Evolutionary conservation across 2,888 invertebrate genomes (phyloP).

Genomic region (Philonicus albiceps): DNA sequence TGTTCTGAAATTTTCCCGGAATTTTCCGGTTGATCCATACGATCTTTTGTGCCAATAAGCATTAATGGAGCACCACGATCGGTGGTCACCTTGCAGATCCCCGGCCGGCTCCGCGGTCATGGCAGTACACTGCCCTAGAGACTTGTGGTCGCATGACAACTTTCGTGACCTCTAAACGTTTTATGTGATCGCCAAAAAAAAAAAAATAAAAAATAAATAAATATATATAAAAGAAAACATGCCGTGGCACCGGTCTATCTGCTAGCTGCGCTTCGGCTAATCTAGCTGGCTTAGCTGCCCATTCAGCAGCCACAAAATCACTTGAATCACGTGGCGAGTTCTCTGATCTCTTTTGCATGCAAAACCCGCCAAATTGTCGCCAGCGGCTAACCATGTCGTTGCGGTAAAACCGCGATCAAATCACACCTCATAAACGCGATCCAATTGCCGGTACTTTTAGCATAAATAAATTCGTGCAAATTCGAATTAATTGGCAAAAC

Average conservation of each 20-base stretch:
- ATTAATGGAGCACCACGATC: not conserved
- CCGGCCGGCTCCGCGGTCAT: conserved; percentile 1
- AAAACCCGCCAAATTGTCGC: not conserved
- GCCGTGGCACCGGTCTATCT: not conserved
- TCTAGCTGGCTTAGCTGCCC: not conserved
- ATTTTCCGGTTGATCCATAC: not conserved
- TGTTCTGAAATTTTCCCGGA: not conserved
- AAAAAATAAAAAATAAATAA: not conserved
- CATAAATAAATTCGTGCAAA: not conserved
- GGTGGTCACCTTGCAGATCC: not conserved
- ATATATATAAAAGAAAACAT: not conserved
- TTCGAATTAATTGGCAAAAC: not conserved
- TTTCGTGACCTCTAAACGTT: conserved; percentile 12
- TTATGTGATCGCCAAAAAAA: not conserved
- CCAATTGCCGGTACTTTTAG: not conserved
- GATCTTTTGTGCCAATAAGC: not conserved
- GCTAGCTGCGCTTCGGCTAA: not conserved
- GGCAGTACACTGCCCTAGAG: conserved; percentile 32
- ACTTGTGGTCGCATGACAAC: not conserved
- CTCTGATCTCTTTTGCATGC: not conserved
- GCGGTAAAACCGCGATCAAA: not conserved
- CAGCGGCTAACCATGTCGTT: not conserved
- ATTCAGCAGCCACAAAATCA: not conserved
- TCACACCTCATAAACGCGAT: not conserved
- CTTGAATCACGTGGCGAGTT: conserved; percentile 2